phyloP scores from a whole-genome alignment of 2,888 invertebrate species.

The Folsomia candida region DNA sequence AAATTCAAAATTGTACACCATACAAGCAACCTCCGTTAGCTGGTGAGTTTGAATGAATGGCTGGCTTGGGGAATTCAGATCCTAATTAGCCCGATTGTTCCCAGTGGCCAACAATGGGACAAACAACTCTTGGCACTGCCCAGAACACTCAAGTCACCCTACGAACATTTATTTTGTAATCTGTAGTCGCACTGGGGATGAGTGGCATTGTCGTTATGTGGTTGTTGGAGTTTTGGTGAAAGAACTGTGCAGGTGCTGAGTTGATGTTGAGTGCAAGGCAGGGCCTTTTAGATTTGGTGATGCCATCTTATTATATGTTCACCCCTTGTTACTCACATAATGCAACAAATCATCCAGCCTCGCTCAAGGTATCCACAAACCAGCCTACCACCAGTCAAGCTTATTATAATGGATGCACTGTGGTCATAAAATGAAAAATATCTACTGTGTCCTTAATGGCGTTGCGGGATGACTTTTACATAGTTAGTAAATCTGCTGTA shows the following conservation, averaged over 20 bases:
- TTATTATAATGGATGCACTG: background rate
- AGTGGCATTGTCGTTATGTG: background rate
- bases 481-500: constrained; percentile 9
- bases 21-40: background rate
- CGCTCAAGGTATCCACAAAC: too few relatives aligned
- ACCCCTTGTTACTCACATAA: constrained; percentile 15
- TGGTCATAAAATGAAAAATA: constrained; percentile 11
- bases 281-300: too few relatives aligned
- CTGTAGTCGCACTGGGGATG: background rate
- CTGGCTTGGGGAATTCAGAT: constrained; percentile 29
- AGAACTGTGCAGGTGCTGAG: constrained; percentile 43
- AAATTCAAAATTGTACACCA: too few relatives aligned
- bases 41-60: background rate
- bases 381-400: background rate
- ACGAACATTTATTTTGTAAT: background rate
- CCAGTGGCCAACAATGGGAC: constrained; percentile 4
- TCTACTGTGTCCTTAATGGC: constrained; percentile 12
- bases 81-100: constrained; percentile 47
- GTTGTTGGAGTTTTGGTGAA: background rate
- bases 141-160: constrained; percentile 2
- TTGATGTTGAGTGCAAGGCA: constrained; percentile 44
- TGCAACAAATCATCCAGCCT: constrained; percentile 13
- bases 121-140: background rate
- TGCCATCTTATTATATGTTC: too few relatives aligned
- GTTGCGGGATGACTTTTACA: background rate